Base-by-base conservation (phyloP, 1,140 invertebrate genomes). In the Pseudobourletiella spinata region DNA sequence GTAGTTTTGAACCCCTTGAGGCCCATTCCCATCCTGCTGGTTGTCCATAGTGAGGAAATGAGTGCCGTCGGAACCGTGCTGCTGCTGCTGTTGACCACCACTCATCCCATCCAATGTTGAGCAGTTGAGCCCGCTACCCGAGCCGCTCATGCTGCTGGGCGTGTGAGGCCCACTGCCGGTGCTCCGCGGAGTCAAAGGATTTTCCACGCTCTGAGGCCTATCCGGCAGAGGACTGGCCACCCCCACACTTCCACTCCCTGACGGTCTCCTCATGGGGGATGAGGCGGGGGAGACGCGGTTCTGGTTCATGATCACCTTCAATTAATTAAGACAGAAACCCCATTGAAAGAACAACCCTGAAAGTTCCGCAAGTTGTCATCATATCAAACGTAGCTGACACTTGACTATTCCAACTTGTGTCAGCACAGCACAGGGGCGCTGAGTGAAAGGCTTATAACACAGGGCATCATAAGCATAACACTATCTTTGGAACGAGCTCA, bases 181-280 rank as follows among this genome's bases (percentile, higher is more conserved):
- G n/a, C 64, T 65, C 14, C 62, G 57, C 3, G 70, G 72, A n/a
- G 66, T 70, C 30, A 68, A 44, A 8, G 63, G 65, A 30, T 69
- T 67, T 39, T 69, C 68, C n/a, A 69, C 63, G 59, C 69, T 69
- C 57, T 65, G 64, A 2, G 65, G 67, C 59, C 67, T 56, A 22
- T 68, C 61, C 20, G 64, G 52, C 35, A 69, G 46, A 15, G 69
- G 69, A 60, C 67, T 69, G 16, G 59, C 68, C 80, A 81, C 28
- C 79, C 80, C 42, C 79, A 81, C 44, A 30, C 65, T 65, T 20
- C 68, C 68, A 50, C 67, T 65, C 30, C 71, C 71, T n/a, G 71
- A 71, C 20, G 71, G 69, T 43, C 71, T 54, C 14, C 71, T 39
- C 71, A 71, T 71, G 4, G 71, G 71, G 3, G 71, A 71, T 1